Evolutionary conservation across 2,888 invertebrate genomes (phyloP).

Genomic region (Tinea pellionella): DNA sequence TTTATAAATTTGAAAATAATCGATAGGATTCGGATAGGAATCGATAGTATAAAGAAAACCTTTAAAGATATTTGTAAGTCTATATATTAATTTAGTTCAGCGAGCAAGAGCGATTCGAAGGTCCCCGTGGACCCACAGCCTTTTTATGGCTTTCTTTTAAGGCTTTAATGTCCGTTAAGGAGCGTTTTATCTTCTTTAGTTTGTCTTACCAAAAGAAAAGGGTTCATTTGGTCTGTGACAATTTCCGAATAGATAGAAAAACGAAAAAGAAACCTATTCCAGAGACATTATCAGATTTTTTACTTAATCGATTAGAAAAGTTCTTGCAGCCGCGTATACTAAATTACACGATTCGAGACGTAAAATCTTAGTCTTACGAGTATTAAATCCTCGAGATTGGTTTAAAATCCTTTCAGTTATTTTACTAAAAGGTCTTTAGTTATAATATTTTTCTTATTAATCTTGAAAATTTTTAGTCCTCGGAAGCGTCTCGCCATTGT

Average conservation of each 20-base stretch:
- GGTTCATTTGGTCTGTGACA: constrained; percentile 58
- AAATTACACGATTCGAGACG: not conserved
- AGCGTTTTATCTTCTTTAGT: constrained; percentile 65
- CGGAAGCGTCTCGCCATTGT: too few relatives aligned
- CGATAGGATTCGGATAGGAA: too few relatives aligned
- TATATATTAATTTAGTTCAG: constrained; percentile 50
- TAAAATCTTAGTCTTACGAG: not conserved
- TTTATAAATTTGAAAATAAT: not conserved
- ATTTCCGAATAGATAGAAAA: constrained; percentile 45
- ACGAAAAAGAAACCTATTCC: constrained; percentile 34
- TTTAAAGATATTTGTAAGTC: constrained; percentile 33
- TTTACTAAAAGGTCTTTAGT: too few relatives aligned
- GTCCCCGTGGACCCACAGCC: constrained; percentile 41
- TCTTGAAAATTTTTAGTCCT: too few relatives aligned
- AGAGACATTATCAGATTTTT: constrained; percentile 1
- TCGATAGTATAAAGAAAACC: too few relatives aligned
- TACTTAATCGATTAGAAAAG: not conserved
- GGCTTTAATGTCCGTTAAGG: constrained; percentile 61
- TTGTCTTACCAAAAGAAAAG: constrained; percentile 52
- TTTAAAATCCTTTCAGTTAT: too few relatives aligned
- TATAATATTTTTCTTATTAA: too few relatives aligned
- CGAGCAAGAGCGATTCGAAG: constrained; percentile 27
- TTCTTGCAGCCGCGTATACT: not conserved
- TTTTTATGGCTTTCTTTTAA: constrained; percentile 54
- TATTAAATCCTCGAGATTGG: not conserved